A percentile compares a stretch with the other conserved stretches of the same genome.
Conservation (phyloP, 2,888 invertebrate species). For the Drosophila glabriapex region DNA sequence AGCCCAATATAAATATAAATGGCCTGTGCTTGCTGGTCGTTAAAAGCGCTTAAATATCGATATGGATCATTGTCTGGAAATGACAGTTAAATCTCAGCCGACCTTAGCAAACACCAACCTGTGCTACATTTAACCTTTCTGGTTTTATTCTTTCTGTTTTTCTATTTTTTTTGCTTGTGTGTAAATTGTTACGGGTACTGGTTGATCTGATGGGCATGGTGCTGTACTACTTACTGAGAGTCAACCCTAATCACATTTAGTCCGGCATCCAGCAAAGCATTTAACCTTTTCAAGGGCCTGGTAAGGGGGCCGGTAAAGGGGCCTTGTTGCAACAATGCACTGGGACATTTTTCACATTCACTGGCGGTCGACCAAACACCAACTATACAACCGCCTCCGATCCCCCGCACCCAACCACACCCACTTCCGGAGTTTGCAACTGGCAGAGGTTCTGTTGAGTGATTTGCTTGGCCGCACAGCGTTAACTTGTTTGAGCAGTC, state of each 20-base stretch:
- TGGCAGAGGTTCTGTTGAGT: conserved; percentile 56
- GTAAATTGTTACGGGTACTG: conserved; percentile 5
- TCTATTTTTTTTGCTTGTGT: neutral
- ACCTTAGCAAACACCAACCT: conserved; percentile 20
- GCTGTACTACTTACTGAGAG: conserved; percentile 23
- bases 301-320: neutral
- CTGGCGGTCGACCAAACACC: conserved; percentile 33
- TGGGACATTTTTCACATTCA: conserved; percentile 69
- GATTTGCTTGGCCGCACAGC: conserved; percentile 65
- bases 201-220: neutral
- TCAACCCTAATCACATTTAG: conserved; percentile 65
- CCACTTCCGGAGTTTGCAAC: conserved; percentile 4
- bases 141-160: conserved; percentile 1
- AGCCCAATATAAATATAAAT: conserved; percentile 51
- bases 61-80: conserved; percentile 69
- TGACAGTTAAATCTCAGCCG: conserved; percentile 57
- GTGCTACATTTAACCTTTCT: conserved; percentile 1
- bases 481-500: conserved; percentile 59
- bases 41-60: conserved; percentile 72
- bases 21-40: conserved; percentile 55
- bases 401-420: neutral
- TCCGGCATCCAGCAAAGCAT: conserved; percentile 27
- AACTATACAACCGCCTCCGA: neutral
- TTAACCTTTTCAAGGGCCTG: conserved; percentile 52
- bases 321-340: conserved; percentile 58